phyloP scores from a whole-genome alignment of 92 coral and sea anemone species.

The Epizoanthus illoricatus region DNA sequence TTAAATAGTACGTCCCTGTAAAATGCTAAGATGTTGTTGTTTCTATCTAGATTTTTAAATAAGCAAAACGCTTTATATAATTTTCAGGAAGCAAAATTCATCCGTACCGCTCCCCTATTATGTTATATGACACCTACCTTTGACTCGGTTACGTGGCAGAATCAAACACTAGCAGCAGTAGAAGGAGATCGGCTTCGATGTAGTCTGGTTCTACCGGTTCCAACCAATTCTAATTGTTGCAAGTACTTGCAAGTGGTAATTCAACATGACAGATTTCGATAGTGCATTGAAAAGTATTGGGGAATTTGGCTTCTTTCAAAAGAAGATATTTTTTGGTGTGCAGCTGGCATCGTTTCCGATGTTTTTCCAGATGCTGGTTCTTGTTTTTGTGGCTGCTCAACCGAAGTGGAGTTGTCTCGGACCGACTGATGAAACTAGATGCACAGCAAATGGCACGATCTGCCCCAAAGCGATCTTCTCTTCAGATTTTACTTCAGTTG shows the following conservation, averaged over 20 bases:
- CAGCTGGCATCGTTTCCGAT: slow-evolving; percentile 49
- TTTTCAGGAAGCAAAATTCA: not conserved
- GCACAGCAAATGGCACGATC: slow-evolving; percentile 52
- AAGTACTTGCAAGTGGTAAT: no score
- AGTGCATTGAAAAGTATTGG: slow-evolving; percentile 54
- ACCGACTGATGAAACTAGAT: slow-evolving; percentile 12
- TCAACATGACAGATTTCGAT: slow-evolving; percentile 57
- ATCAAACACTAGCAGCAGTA: no score
- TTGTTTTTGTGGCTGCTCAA: slow-evolving; percentile 55
- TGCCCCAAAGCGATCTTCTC: slow-evolving; percentile 62
- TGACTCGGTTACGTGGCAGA: slow-evolving; percentile 2
- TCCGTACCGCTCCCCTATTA: not conserved
- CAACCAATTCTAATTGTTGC: no score
- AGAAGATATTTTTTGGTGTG: slow-evolving; percentile 43
- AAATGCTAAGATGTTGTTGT: no score
- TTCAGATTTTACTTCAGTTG: slow-evolving; percentile 80
- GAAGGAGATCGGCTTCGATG: no score
- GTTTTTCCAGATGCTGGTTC: slow-evolving; percentile 56
- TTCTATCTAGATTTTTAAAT: no score
- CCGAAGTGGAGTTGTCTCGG: slow-evolving; percentile 48
- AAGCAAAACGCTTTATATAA: not conserved
- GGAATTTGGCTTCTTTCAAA: slow-evolving; percentile 68
- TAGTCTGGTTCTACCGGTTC: no score
- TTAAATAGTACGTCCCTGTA: no score
- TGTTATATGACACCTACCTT: not conserved